Evolutionary conservation across 2,797 vertebrate species (phyloP).

Genomic region (Sebastes jordani): DNA sequence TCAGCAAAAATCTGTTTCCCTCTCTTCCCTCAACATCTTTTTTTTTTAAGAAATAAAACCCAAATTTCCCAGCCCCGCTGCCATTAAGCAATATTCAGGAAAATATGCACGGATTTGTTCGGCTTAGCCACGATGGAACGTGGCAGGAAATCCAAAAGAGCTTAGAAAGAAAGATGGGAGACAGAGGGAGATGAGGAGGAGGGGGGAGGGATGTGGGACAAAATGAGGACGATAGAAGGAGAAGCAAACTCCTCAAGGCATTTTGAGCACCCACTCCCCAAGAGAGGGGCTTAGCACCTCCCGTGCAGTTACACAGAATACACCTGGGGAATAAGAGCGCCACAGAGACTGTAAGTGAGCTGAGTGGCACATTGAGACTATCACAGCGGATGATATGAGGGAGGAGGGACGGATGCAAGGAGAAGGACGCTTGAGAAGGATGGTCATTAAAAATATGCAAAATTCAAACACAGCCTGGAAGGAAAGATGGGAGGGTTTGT

Average conservation of each 20-base stretch:
- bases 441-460: constrained; percentile 16
- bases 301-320: constrained; percentile 19
- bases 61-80: constrained; percentile 24
- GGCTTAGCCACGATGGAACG: constrained; percentile 57
- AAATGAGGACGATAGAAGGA: background rate
- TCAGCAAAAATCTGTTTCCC: constrained; percentile 8
- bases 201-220: background rate
- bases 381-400: constrained; percentile 24
- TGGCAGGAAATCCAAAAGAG: constrained; percentile 62
- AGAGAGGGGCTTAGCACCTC: constrained; percentile 38
- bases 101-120: constrained; percentile 73
- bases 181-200: background rate
- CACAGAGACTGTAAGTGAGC: constrained; percentile 4
- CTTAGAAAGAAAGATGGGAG: constrained; percentile 31
- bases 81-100: constrained; percentile 51
- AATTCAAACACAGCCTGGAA: background rate
- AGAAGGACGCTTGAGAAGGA: background rate
- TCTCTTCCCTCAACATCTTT: constrained; percentile 20
- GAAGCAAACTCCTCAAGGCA: constrained; percentile 15
- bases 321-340: constrained; percentile 40
- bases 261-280: constrained; percentile 40
- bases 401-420: background rate
- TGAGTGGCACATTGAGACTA: constrained; percentile 22
- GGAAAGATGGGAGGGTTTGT: background rate
- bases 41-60: constrained; percentile 28